Percentiles rank a stretch among this genome's conserved stretches.
These are phyloP conservation scores for Artemia sp. DNA, from an alignment of 2,888 invertebrate genomes.

Conservation along the genomic window DNA sequence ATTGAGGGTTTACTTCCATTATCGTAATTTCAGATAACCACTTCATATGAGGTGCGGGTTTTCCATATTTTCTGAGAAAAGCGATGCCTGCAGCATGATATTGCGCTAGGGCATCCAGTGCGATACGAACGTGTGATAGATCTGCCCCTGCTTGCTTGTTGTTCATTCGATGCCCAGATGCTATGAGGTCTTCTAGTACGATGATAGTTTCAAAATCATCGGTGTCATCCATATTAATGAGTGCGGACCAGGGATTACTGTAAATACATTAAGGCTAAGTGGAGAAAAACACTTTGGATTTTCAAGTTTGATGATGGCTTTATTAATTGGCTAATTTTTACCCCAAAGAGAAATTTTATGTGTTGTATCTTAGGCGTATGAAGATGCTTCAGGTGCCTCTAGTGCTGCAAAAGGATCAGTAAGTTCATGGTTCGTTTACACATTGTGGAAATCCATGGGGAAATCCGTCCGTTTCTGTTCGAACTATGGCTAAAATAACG, in stretches of 20 bases:
- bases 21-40: conserved; percentile 5
- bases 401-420: no score
- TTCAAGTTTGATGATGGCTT: no score
- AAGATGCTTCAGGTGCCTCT: no score
- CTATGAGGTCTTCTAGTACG: conserved; percentile 18
- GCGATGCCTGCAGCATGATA: conserved; percentile 20
- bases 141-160: conserved; percentile 21
- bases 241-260: conserved; percentile 11
- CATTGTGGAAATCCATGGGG: no score
- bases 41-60: neutral
- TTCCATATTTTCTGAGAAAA: conserved; percentile 9
- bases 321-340: no score
- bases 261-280: neutral
- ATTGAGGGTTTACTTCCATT: neutral
- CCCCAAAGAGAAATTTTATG: no score
- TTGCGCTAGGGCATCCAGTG: conserved; percentile 19
- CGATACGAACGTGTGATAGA: conserved; percentile 15
- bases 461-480: no score
- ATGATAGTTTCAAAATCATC: conserved; percentile 17
- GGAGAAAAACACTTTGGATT: no score
- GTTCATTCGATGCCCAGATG: conserved; percentile 17
- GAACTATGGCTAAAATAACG: no score
- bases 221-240: conserved; percentile 4
- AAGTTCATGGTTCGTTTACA: no score
- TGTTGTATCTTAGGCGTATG: no score